Evolutionary conservation across 2,888 invertebrate species (phyloP), one percentile per base, ranked within the genome.

Genomic region (Hemithea aestivaria): DNA sequence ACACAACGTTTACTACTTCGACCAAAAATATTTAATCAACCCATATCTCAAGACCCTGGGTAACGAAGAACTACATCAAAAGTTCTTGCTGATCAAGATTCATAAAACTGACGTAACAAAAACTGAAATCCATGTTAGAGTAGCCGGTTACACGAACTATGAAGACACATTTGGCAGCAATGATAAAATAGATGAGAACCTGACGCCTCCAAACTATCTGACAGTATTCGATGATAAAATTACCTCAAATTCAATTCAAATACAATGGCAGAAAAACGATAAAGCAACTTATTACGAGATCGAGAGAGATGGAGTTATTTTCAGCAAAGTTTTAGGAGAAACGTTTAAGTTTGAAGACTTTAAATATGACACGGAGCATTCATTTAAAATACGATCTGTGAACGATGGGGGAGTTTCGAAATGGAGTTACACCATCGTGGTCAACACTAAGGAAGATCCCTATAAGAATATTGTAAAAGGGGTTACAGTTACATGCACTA

Each of bases 51-150:
- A 45, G 16, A 42, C 64, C 23, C 56, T 65, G 21, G 49, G 42
- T 1, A 10, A 24, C 1, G 36, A 57, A 2, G 25, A 44, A 1
- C 32, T 69, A 1, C 41, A 57, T 22, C 84, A 83, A 57, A 67
- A 52, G 21, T 76, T 62, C 47, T 48, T 84, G 38, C 51, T 75
- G 6, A 59, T 87, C 7, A 85, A 84, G 68, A 56, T 87, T 7
- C 54, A 63, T 20, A 67, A 61, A 46, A 40, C 63, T 2, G 69
- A 82, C 46, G 57, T 87, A 2, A 73, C 73, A 9, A 33, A 50
- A 20, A 62, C 48, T 34, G 71, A 76, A 48, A 61, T 83, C 32
- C 66, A 68, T 36, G 52, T 87, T 9, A 84, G 81, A 62, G 47
- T 87, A 2, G 62, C 53, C n/a, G 62, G 59, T 23, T 80, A 61